Evolutionary conservation across 2,797 vertebrate genomes (phyloP), one percentile per base, ranked within the genome.

Genomic region (Glyptemys insculpta): DNA sequence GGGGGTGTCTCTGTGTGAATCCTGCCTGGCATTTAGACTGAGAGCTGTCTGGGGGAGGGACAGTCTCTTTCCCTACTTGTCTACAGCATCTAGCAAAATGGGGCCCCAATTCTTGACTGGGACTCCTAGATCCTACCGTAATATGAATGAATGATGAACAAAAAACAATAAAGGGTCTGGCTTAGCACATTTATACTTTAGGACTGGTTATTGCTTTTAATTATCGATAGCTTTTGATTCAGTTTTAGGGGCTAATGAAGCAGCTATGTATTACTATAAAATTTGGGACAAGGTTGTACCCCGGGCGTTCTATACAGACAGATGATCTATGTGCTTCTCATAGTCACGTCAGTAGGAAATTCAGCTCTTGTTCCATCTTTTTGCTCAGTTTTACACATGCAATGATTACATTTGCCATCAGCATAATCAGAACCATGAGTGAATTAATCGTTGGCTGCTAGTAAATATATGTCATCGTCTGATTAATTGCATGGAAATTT

Each of bases 391-490:
- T 93, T 90, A 79, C 72, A 83, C 72, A 56, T 89, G 91, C 89
- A 79, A 86, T 41, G 41, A 65, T 56, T 44, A 47, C 44, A 27
- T 91, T 96, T 97, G 52, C 86, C 91, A 93, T 90, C 89, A 92
- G 74, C 83, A 37, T 97, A 95, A 96, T 96, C 93, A 95, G 94
- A 95, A 97, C 90, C 23, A 74, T 11, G 76, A 90, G 49, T 74
- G 89, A 95, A 94, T 93, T 96, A 94, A 54, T 85, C 2, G n/a
- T 91, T 92, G 93, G 89, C 93, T 95, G 90, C 93, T 97, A 92
- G 86, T 87, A 94, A 97, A 95, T 93, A 93, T 89, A 90, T 96
- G 96, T 92, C 95, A 79, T 88, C 87, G 84, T 94, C 79, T 90
- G 96, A 81, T 94, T 96, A 96, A 96, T 94, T 56, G 93, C 65